phyloP scores from a whole-genome alignment of 2,113 vertebrate species.

The Mormyrus iriodes region DNA sequence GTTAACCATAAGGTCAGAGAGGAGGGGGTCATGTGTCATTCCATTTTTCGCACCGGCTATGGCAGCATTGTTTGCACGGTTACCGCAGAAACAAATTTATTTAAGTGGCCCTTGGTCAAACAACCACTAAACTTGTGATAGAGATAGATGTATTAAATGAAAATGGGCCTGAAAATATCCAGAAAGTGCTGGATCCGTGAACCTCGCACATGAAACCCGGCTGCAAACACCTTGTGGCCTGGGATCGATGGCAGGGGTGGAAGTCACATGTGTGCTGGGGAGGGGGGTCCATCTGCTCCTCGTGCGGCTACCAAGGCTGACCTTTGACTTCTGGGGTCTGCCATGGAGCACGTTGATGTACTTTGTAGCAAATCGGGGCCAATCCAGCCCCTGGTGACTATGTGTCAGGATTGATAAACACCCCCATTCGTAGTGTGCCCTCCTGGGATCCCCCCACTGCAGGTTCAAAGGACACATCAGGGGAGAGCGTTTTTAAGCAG shows the following conservation, averaged over 20 bases:
- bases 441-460: background rate
- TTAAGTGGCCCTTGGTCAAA: slow-evolving; percentile 2
- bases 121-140: slow-evolving; percentile 5
- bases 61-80: background rate
- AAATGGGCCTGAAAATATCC: slow-evolving; percentile 7
- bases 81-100: slow-evolving; percentile 19
- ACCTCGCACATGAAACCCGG: background rate
- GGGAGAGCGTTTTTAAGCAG: background rate
- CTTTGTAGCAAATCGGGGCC: background rate
- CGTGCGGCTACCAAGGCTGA: background rate
- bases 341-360: background rate
- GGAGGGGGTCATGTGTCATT: background rate
- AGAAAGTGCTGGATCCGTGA: background rate
- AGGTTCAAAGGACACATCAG: background rate
- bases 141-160: background rate
- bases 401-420: background rate
- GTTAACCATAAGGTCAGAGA: background rate
- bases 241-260: background rate
- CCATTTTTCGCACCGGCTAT: background rate
- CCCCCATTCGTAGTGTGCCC: background rate
- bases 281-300: background rate
- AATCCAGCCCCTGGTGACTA: background rate
- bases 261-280: background rate
- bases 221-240: background rate
- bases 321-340: background rate